Percentiles rank a stretch among this genome's conserved stretches.
Evolutionary conservation across 1,140 invertebrate species (phyloP).

Genomic region (Bombus turneri): DNA sequence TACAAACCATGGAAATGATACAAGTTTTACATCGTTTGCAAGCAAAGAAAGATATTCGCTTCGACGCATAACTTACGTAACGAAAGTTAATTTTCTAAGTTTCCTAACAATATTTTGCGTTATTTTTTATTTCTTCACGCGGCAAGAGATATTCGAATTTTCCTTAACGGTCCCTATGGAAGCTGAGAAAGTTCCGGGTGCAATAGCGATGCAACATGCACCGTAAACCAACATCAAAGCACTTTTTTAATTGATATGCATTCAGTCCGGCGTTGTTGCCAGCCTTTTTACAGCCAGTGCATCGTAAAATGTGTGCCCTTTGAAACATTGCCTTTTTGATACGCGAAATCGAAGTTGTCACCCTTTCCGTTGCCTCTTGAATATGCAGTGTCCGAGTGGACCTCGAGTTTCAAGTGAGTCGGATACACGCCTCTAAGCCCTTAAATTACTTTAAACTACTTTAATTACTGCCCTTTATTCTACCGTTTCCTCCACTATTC

Average conservation of each 20-base stretch:
- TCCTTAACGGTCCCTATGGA: background rate
- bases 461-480: background rate
- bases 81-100: background rate
- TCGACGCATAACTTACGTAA: background rate
- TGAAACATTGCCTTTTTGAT: conserved; percentile 35
- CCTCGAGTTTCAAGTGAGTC: conserved; percentile 13
- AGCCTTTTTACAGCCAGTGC: conserved; percentile 33
- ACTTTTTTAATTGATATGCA: conserved; percentile 52
- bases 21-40: background rate
- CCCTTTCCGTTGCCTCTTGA: conserved; percentile 30
- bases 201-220: conserved; percentile 43
- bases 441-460: background rate
- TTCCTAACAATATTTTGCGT: background rate
- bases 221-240: conserved; percentile 46
- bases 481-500: too few relatives aligned
- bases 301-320: conserved; percentile 21
- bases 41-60: background rate
- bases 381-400: conserved; percentile 24
- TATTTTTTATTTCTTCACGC: background rate
- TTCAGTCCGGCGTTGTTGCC: conserved; percentile 32
- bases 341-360: conserved; percentile 44
- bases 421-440: background rate
- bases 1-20: background rate
- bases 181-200: conserved; percentile 6
- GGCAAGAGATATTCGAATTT: conserved; percentile 12